Base-by-base conservation (phyloP, 2,888 invertebrate species). In the Lottia scabra region DNA sequence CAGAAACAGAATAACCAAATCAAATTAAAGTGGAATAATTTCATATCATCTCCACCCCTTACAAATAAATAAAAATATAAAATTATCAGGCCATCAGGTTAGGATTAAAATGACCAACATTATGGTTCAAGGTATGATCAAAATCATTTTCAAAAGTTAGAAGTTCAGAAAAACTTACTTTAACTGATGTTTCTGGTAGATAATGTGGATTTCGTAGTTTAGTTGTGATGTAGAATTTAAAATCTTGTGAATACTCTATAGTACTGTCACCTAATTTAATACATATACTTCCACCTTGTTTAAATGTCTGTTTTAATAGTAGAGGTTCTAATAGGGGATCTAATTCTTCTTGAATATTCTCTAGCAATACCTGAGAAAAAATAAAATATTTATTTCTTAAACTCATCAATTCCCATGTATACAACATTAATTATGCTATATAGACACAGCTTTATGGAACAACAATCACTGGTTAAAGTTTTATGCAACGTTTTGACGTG, bases 191-290 rank as follows among this genome's bases (percentile, higher is more conserved):
- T 78, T 91, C 91, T 5, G 90, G 90, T 65, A 90, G 80, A 77
- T 90, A 90, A 79, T 91, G 91, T 8, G 91, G 91, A 80, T 91
- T 91, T 62, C 90, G 83, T 63, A 90, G 84, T 75, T 90, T 91
- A 27, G 90, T 90, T 6, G 91, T 91, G 74, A 91, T 89, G 81
- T 91, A 91, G 81, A 91, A 89, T 70, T 89, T 88, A 83, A 91
- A 91, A 80, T 90, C 89, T 62, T 84, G 78, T 2, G 89, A 89
- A 81, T 90, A 91, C 81, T 91, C 90, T 56, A 91, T 89, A 68
- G 89, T 88, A 71, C 86, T 87, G 81, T 91, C 91, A n/a, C 91
- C 91, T 10, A 91, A 85, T 73, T 90, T 87, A 64, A 91, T 90
- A 82, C 90, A 90, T 71, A 90, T 76, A 67, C 85, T 83, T 45